Evolutionary conservation across 2,888 invertebrate species (phyloP), one percentile per base, ranked within the genome.

Genomic region (Elegia similella): DNA sequence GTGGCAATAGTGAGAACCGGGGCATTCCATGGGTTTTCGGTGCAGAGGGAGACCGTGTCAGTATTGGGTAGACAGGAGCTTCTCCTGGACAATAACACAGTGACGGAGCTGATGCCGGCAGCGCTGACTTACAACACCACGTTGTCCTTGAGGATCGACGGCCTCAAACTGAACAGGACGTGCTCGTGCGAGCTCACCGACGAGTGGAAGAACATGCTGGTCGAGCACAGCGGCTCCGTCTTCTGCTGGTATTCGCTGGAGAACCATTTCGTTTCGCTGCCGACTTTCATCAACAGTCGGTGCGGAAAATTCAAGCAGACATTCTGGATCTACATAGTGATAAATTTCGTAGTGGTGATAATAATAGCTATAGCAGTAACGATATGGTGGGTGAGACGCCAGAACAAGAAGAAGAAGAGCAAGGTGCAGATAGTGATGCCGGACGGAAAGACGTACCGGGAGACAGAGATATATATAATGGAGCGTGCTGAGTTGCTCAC

Each of bases 401-500:
- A 89, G 76, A 88, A 93, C 78, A 84, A 93, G 75, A 87, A 93
- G 75, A 81, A 93, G 83, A 88, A 94, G 82, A 85, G 29, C 23
- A 56, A 93, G 88, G 73, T 95, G 68, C 93, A 94, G 75, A 92
- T 96, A 81, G 95, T 97, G 55, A 93, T 96, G 73, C 96, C 97
- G 0, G 96, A 96, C 69, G 95, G 96, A 1, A 93, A 95, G 74
- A 95, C 96, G 13, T 97, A 97, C 77, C 93, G 95, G 73, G 96
- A 97, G 87, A 97, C 97, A 8, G 96, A 97, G 85, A 94, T 97
- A 70, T 95, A 96, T 82, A 95, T 97, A 73, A 95, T 96, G 66
- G 97, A 97, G 90, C 94, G 95, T 82, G 95, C 96, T 47, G 96
- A 96, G 83, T 94, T 96, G 52, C 88, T 96, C 59, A 96, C 96